These are phyloP conservation scores for mouse (Mus musculus) DNA, from an alignment of 2,113 vertebrate genomes.

Conservation along the genomic window DNA sequence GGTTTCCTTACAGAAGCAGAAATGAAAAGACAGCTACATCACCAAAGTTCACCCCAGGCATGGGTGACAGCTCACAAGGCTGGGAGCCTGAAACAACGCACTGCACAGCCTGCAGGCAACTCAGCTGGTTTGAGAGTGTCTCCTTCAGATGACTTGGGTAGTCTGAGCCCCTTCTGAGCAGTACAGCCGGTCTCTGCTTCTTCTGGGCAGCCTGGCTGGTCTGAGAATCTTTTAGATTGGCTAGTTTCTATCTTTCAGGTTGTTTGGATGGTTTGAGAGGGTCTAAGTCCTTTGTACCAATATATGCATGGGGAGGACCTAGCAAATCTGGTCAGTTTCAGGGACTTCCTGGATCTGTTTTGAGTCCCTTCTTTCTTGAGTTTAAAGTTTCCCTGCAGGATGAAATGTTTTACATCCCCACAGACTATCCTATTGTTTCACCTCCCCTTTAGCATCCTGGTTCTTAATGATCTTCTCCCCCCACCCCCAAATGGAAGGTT, in stretches of 20 bases:
- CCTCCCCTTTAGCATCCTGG: neutral
- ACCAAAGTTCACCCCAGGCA: neutral
- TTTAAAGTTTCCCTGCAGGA: neutral
- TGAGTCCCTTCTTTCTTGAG: neutral
- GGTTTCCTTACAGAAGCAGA: neutral
- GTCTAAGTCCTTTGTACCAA: neutral
- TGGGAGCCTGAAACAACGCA: neutral
- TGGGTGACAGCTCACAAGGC: neutral
- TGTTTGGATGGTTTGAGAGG: too few relatives aligned
- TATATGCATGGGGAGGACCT: neutral
- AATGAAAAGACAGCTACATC: neutral
- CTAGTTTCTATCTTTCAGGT: neutral
- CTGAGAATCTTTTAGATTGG: neutral
- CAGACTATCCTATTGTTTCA: neutral
- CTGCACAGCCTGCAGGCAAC: neutral
- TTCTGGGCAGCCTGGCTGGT: neutral
- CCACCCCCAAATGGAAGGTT: neutral
- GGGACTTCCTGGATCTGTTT: neutral
- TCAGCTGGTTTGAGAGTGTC: neutral
- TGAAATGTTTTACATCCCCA: neutral
- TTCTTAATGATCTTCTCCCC: neutral
- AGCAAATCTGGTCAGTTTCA: neutral
- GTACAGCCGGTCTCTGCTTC: neutral
- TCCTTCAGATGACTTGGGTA: neutral
- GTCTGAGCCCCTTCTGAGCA: neutral